Conservation (phyloP, 1,140 invertebrate species). For the Calephelis nemesis region DNA sequence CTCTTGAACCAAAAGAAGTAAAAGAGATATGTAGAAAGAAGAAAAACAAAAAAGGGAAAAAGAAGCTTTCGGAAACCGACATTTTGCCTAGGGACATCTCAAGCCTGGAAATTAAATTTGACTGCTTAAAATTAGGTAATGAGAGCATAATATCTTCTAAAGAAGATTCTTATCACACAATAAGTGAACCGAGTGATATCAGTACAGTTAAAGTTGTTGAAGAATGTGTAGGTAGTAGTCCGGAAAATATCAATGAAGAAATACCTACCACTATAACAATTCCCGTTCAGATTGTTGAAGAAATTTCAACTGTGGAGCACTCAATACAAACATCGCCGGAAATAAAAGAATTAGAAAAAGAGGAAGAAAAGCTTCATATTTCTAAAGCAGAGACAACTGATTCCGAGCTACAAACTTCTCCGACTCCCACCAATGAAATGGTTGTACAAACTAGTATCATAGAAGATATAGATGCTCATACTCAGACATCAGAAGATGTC, state of each 20-base stretch:
- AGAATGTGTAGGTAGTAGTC: conserved; percentile 77
- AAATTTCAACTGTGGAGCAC: conserved; percentile 74
- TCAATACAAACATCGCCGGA: conserved; percentile 83
- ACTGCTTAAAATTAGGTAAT: conserved; percentile 54
- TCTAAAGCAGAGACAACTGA: conserved; percentile 71
- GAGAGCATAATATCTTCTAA: conserved; percentile 57
- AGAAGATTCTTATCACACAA: conserved; percentile 79
- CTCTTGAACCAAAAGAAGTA: conserved; percentile 48
- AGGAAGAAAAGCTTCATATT: conserved; percentile 50
- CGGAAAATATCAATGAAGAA: conserved; percentile 65
- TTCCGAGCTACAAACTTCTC: conserved; percentile 80
- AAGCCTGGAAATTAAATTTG: conserved; percentile 33
- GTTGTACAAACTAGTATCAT: conserved; percentile 77
- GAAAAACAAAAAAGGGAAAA: conserved; percentile 54
- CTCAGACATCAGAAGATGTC: conserved; percentile 55
- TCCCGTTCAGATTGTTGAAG: conserved; percentile 81
- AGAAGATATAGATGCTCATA: conserved; percentile 64
- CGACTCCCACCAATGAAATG: conserved; percentile 73
- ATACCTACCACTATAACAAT: conserved; percentile 78
- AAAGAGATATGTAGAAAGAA: conserved; percentile 45
- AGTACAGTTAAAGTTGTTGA: conserved; percentile 83
- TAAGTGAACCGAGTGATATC: conserved; percentile 80
- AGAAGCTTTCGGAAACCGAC: conserved; percentile 37
- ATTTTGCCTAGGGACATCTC: conserved; percentile 19
- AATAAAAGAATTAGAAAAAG: conserved; percentile 62